phyloP scores from a whole-genome alignment of 2,113 vertebrate genomes.

The Circaetus cinerascens region DNA sequence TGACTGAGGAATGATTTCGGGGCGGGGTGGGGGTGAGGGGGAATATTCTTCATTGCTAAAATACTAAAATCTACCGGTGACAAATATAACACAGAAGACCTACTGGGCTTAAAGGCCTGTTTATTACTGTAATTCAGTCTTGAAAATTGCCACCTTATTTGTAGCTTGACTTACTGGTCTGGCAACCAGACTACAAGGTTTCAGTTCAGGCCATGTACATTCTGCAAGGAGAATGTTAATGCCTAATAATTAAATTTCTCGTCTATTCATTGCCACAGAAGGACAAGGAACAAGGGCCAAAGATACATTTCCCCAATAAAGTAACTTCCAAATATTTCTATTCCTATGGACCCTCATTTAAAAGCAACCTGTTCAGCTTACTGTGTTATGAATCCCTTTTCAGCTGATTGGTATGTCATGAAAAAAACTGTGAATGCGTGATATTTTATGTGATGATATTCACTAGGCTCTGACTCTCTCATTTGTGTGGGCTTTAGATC shows the following conservation, averaged over 20 bases:
- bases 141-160: background rate
- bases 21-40: too few species aligned
- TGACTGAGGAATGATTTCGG: background rate
- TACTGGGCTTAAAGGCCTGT: background rate
- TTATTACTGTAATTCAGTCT: background rate
- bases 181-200: background rate
- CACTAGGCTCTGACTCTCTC: background rate
- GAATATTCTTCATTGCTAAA: background rate
- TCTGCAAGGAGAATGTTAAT: background rate
- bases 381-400: background rate
- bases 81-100: background rate
- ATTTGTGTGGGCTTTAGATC: background rate
- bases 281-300: background rate
- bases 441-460: conserved; percentile 11
- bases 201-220: background rate
- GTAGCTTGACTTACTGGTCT: background rate
- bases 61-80: background rate
- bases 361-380: background rate
- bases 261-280: background rate
- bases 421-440: background rate
- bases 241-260: background rate
- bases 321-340: background rate
- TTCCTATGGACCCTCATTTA: background rate
- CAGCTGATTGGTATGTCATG: background rate
- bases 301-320: background rate